A percentile compares a stretch with the other conserved stretches of the same genome.
These are phyloP conservation scores for Macrotis lagotis DNA, from an alignment of 2,113 vertebrate genomes.

Conservation along the genomic window DNA sequence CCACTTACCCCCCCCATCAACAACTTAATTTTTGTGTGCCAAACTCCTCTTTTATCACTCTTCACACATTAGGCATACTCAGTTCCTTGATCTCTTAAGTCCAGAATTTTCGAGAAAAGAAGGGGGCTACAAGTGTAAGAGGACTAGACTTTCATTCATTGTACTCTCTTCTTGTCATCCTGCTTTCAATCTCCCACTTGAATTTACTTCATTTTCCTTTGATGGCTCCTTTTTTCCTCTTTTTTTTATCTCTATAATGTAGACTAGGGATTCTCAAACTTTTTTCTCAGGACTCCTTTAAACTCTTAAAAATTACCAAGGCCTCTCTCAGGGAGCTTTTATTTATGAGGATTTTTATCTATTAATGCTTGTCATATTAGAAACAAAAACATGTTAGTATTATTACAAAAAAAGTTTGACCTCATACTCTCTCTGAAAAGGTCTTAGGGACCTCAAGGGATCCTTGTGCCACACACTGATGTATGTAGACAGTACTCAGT, in stretches of 20 bases:
- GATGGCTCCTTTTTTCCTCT: not conserved
- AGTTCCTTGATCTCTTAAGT: not conserved
- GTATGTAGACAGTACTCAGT: not conserved
- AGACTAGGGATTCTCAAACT: not conserved
- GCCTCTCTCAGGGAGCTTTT: not conserved
- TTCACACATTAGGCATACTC: not conserved
- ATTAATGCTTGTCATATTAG: not conserved
- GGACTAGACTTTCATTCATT: too few relatives aligned
- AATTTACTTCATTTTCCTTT: not conserved
- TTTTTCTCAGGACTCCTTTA: not conserved
- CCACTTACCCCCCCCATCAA: not conserved
- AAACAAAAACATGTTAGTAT: not conserved
- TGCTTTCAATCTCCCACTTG: too few relatives aligned
- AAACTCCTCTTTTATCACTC: not conserved
- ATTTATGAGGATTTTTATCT: not conserved
- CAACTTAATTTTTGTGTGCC: not conserved
- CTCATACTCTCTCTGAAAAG: not conserved
- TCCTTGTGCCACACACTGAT: not conserved
- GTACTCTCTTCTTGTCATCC: too few relatives aligned
- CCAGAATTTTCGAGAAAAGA: too few relatives aligned
- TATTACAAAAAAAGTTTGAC: not conserved
- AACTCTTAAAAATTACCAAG: not conserved
- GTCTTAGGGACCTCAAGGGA: not conserved
- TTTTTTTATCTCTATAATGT: not conserved
- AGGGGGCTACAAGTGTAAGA: too few relatives aligned